Percentiles rank a stretch among this genome's conserved stretches.
Evolutionary conservation across 2,888 invertebrate genomes (phyloP).

Genomic region (Sepioteuthis lessoniana): DNA sequence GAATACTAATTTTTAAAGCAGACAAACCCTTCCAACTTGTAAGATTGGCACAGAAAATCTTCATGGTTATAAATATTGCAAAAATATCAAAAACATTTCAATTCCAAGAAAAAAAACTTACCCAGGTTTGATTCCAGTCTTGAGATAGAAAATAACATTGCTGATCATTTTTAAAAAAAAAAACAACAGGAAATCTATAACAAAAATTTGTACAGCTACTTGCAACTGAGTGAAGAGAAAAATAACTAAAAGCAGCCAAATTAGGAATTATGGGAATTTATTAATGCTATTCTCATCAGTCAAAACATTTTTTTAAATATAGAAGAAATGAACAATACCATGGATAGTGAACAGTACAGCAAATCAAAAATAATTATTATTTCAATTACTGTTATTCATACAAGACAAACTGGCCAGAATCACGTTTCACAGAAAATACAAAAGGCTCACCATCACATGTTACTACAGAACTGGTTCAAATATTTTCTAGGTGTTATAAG

Average conservation of each 20-base stretch:
- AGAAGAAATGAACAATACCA: not conserved
- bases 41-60: too few relatives aligned
- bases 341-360: not conserved
- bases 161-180: not conserved
- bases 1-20: too few relatives aligned
- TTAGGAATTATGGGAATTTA: not conserved
- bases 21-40: too few relatives aligned
- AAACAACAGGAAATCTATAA: not conserved
- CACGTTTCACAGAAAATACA: not conserved
- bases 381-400: not conserved
- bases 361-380: not conserved
- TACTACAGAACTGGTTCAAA: not conserved
- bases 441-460: not conserved
- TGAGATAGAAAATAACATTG: not conserved
- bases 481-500: not conserved
- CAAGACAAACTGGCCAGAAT: not conserved
- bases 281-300: not conserved
- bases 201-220: not conserved
- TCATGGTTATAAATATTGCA: too few relatives aligned
- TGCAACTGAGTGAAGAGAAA: not conserved
- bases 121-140: not conserved
- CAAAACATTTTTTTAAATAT: not conserved
- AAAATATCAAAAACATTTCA: too few relatives aligned
- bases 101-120: not conserved
- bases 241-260: not conserved